Conservation (phyloP, 2,888 invertebrate genomes). For the Stomorhina lunata region DNA sequence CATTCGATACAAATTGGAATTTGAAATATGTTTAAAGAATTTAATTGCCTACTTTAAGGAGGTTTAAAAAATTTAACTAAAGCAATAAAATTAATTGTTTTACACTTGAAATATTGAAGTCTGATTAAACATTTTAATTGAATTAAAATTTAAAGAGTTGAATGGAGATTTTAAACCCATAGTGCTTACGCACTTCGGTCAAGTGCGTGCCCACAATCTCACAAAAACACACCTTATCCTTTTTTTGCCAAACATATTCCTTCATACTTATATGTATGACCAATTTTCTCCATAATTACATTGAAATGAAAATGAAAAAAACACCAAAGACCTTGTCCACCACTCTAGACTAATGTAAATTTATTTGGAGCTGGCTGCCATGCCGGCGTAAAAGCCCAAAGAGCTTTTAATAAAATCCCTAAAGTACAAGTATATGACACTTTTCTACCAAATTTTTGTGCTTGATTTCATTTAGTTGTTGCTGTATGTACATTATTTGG, state of each 20-base stretch:
- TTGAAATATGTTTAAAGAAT: too few relatives aligned
- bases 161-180: neutral
- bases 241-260: neutral
- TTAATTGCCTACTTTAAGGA: too few relatives aligned
- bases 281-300: conserved; percentile 36
- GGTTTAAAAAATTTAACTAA: too few relatives aligned
- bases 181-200: neutral
- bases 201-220: conserved; percentile 26
- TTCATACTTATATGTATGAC: neutral
- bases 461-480: conserved; percentile 13
- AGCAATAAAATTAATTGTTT: too few relatives aligned
- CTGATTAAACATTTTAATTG: too few relatives aligned
- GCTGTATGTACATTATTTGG: too few relatives aligned
- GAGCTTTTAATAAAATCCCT: conserved; percentile 30
- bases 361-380: conserved; percentile 8
- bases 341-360: conserved; percentile 3
- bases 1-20: too few relatives aligned
- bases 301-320: conserved; percentile 11
- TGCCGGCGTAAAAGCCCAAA: conserved; percentile 13
- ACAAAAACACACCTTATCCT: conserved; percentile 22
- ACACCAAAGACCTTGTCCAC: neutral
- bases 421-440: conserved; percentile 28
- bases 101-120: too few relatives aligned
- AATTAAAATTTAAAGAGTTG: too few relatives aligned
- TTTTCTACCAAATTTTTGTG: conserved; percentile 29